Evolutionary conservation across 2,888 invertebrate species (phyloP).

Genomic region (Drosophila emarginata): DNA sequence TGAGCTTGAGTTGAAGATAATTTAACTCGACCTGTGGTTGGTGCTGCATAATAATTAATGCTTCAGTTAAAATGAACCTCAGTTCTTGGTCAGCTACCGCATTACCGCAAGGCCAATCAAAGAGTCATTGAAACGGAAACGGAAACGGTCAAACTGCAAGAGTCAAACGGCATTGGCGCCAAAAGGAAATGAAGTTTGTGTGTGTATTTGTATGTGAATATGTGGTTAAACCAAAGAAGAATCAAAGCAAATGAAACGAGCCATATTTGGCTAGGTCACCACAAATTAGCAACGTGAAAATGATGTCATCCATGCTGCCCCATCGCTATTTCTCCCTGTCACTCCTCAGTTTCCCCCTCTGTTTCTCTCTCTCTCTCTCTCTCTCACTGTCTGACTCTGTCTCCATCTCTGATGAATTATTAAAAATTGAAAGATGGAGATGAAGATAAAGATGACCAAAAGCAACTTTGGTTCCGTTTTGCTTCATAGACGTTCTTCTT

Average conservation of each 20-base stretch:
- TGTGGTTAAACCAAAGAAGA: constrained; percentile 9
- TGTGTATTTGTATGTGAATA: constrained; percentile 4
- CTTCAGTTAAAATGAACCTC: constrained; percentile 25
- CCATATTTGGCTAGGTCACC: constrained; percentile 30
- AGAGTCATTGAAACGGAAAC: constrained; percentile 76
- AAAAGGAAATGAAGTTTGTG: constrained; percentile 69
- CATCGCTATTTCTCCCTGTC: constrained; percentile 23
- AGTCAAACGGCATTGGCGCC: constrained; percentile 69
- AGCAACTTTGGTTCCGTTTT: constrained; percentile 39
- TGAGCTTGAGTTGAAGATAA: neutral
- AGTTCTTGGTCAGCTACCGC: constrained; percentile 4
- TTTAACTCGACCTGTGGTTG: constrained; percentile 42
- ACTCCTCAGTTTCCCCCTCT: neutral
- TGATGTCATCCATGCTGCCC: neutral
- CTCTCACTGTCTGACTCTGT: neutral
- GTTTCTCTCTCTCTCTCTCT: neutral
- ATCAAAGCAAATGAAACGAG: constrained; percentile 1
- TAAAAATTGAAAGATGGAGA: constrained; percentile 34
- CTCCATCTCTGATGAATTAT: constrained; percentile 52
- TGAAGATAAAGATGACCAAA: constrained; percentile 31
- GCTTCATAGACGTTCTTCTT: constrained; percentile 28
- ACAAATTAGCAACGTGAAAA: constrained; percentile 20
- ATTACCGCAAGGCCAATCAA: constrained; percentile 72
- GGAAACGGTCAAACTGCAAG: constrained; percentile 62
- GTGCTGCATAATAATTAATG: constrained; percentile 64